phyloP scores from a whole-genome alignment of 2,888 invertebrate genomes.

The Dione juno region DNA sequence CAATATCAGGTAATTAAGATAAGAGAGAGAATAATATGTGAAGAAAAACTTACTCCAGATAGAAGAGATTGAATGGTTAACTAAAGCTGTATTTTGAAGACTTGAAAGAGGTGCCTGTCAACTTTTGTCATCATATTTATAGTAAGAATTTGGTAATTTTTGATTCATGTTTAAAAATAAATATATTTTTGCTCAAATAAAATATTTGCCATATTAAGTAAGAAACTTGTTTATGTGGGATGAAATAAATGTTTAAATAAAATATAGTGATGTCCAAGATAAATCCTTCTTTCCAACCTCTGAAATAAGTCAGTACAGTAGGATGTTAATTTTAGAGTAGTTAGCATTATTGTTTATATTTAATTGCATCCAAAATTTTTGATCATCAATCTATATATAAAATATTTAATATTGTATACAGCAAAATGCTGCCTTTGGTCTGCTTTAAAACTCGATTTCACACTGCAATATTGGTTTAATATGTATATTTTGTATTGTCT shows the following conservation, averaged over 20 bases:
- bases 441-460: too few relatives aligned
- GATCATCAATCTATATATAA: not conserved
- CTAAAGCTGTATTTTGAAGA: conserved; percentile 29
- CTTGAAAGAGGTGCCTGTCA: conserved; percentile 29
- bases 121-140: conserved; percentile 63
- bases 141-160: conserved; percentile 81
- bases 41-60: conserved; percentile 22
- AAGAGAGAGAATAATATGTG: too few relatives aligned
- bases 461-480: too few relatives aligned
- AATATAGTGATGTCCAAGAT: conserved; percentile 51
- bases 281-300: conserved; percentile 55
- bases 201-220: conserved; percentile 52
- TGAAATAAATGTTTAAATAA: conserved; percentile 48
- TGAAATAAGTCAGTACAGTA: conserved; percentile 52
- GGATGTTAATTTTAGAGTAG: not conserved
- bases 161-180: conserved; percentile 75
- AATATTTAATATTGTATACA: too few relatives aligned
- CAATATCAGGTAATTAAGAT: conserved; percentile 71
- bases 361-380: not conserved
- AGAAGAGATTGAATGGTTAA: conserved; percentile 33
- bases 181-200: conserved; percentile 52
- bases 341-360: not conserved
- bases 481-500: too few relatives aligned
- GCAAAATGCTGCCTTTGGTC: too few relatives aligned
- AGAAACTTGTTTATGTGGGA: conserved; percentile 52